Evolutionary conservation across 1,140 invertebrate genomes (phyloP).

Genomic region (Microplitis mediator): DNA sequence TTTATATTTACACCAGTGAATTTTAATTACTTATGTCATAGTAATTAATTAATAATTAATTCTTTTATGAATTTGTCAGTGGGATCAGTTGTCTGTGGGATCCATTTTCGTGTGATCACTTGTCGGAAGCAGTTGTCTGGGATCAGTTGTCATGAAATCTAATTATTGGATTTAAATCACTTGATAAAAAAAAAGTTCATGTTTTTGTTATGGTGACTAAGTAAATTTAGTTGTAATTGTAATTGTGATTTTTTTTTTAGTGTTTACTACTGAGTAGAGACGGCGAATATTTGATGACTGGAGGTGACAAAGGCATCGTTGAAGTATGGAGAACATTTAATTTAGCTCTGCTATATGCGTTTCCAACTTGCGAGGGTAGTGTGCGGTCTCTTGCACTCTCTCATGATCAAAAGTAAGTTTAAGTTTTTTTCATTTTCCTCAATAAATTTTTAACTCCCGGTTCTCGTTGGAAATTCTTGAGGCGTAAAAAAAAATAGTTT

Average conservation of each 20-base stretch:
- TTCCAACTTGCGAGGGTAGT: slow-evolving; percentile 93
- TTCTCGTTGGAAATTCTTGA: too few relatives aligned
- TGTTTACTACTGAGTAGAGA: slow-evolving; percentile 93
- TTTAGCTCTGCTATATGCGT: slow-evolving; percentile 94
- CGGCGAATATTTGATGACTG: slow-evolving; percentile 97
- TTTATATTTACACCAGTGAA: too few relatives aligned
- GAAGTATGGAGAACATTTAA: slow-evolving; percentile 98
- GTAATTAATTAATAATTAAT: too few relatives aligned
- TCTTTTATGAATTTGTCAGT: too few relatives aligned
- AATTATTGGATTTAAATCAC: not conserved
- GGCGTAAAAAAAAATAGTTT: too few relatives aligned
- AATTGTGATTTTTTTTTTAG: slow-evolving; percentile 61
- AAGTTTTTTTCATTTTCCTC: not conserved
- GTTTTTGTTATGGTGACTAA: not conserved
- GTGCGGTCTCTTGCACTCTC: slow-evolving; percentile 91
- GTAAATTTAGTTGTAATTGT: slow-evolving; percentile 31
- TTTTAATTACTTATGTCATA: too few relatives aligned
- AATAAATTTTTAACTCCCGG: not conserved
- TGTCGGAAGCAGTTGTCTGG: too few relatives aligned
- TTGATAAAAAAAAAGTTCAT: not conserved
- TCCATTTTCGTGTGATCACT: too few relatives aligned
- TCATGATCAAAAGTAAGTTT: slow-evolving; percentile 93
- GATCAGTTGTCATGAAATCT: too few relatives aligned
- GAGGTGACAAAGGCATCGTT: slow-evolving; percentile 94
- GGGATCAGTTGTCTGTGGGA: too few relatives aligned